Evolutionary conservation across 1,140 invertebrate species (phyloP).

Genomic region (Drosophila sp.): DNA sequence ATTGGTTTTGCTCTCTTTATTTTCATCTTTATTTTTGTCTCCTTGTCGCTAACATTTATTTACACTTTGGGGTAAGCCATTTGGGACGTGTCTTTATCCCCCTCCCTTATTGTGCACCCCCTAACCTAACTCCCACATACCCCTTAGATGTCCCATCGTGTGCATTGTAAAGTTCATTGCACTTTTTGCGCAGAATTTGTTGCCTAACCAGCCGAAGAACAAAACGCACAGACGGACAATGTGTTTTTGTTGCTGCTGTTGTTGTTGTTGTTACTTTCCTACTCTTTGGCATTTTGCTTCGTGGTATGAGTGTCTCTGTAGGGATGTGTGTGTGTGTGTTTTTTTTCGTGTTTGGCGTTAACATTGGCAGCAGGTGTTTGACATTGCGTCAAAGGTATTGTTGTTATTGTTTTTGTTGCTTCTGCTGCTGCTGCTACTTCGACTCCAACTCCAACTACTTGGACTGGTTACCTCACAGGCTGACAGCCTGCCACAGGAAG

Average conservation of each 20-base stretch:
- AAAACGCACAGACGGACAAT: conserved; percentile 72
- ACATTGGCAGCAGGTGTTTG: conserved; percentile 81
- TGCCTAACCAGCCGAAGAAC: conserved; percentile 79
- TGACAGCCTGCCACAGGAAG: conserved; percentile 80
- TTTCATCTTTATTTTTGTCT: conserved; percentile 6
- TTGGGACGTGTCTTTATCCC: conserved; percentile 39
- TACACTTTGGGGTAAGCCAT: conserved; percentile 44
- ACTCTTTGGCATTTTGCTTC: conserved; percentile 67
- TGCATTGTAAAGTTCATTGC: conserved; percentile 70
- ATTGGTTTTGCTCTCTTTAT: conserved; percentile 48
- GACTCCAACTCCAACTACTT: conserved; percentile 28
- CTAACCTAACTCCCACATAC: conserved; percentile 36
- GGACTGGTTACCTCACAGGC: conserved; percentile 66
- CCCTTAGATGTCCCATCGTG: conserved; percentile 36
- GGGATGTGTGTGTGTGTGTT: conserved; percentile 31
- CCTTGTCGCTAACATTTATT: conserved; percentile 31
- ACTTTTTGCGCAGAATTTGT: conserved; percentile 80
- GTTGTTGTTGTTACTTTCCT: conserved; percentile 56
- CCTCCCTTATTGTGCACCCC: conserved; percentile 21
- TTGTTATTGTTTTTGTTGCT: conserved; percentile 45
- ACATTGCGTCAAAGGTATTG: conserved; percentile 80
- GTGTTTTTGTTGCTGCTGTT: conserved; percentile 30
- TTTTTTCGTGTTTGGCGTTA: conserved; percentile 80
- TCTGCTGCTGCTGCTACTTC: conserved; percentile 32
- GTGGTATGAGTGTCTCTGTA: conserved; percentile 25